Conservation (phyloP, 2,888 invertebrate genomes). For the Brenthis hecate region DNA sequence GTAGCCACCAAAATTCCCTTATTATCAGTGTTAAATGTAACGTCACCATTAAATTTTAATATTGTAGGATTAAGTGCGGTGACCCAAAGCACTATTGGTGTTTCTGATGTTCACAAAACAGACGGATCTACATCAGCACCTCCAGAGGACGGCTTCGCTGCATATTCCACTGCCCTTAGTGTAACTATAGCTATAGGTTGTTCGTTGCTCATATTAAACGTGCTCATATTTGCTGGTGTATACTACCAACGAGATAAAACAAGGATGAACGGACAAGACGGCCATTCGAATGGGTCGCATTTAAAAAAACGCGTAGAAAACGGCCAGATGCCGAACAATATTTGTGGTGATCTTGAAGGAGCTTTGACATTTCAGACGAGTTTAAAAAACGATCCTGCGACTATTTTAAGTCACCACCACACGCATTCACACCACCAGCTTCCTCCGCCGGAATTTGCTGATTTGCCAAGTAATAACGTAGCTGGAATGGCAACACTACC, state of each 20-base stretch:
- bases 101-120: conserved; percentile 64
- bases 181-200: conserved; percentile 97
- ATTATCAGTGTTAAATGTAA: conserved; percentile 68
- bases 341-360: conserved; percentile 91
- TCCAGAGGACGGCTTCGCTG: conserved; percentile 94
- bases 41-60: conserved; percentile 71
- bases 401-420: conserved; percentile 89
- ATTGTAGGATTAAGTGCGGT: conserved; percentile 66
- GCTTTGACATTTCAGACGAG: conserved; percentile 77
- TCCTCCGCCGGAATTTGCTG: conserved; percentile 92
- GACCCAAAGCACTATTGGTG: conserved; percentile 58
- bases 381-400: conserved; percentile 86
- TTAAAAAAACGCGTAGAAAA: conserved; percentile 90
- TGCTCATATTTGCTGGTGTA: conserved; percentile 96
- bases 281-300: conserved; percentile 77
- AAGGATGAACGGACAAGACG: conserved; percentile 84
- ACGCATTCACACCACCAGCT: conserved; percentile 89
- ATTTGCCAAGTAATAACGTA: conserved; percentile 87
- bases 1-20: conserved; percentile 69
- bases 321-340: conserved; percentile 94
- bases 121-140: conserved; percentile 78
- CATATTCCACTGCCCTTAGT: conserved; percentile 94
- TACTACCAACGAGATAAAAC: conserved; percentile 96
- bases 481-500: conserved; percentile 83
- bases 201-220: conserved; percentile 94